Evolutionary conservation across 2,797 vertebrate genomes (phyloP).

Genomic region (Gymnoscopelus microlampas): DNA sequence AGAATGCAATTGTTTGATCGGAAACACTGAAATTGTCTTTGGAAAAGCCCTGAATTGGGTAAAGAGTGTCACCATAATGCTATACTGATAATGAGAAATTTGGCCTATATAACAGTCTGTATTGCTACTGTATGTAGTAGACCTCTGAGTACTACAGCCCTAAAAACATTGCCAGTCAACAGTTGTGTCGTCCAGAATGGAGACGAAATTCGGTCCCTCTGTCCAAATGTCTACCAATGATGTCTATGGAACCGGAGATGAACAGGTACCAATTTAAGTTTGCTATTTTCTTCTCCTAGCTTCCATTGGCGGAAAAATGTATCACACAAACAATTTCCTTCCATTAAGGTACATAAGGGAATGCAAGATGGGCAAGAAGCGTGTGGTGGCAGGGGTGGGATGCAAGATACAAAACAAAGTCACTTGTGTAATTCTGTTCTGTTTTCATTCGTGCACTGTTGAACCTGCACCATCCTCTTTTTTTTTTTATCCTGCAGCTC

Average conservation of each 20-base stretch:
- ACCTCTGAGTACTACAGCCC: conserved; percentile 2
- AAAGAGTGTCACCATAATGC: too few relatives aligned
- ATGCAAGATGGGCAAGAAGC: not conserved
- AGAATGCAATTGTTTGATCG: too few relatives aligned
- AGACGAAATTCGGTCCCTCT: conserved; percentile 56
- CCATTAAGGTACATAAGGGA: conserved; percentile 7
- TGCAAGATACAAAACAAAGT: conserved; percentile 34
- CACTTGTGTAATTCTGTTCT: conserved; percentile 20
- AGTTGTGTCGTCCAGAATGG: conserved; percentile 56
- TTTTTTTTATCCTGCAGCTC: not conserved
- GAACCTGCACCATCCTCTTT: not conserved
- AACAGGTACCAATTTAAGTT: conserved; percentile 24
- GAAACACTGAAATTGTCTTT: too few relatives aligned
- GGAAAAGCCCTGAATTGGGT: too few relatives aligned
- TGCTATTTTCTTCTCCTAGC: not conserved
- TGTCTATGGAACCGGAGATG: conserved; percentile 12
- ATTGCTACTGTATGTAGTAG: too few relatives aligned
- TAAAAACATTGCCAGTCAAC: conserved; percentile 67
- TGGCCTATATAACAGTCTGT: too few relatives aligned
- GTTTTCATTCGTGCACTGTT: not conserved
- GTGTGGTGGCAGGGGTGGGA: conserved; percentile 4
- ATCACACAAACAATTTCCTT: too few relatives aligned
- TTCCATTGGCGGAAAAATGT: conserved; percentile 3
- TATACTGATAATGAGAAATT: too few relatives aligned
- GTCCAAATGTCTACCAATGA: conserved; percentile 35